Conservation (phyloP, 2,888 invertebrate species). For the Agonopterix subpropinquella region DNA sequence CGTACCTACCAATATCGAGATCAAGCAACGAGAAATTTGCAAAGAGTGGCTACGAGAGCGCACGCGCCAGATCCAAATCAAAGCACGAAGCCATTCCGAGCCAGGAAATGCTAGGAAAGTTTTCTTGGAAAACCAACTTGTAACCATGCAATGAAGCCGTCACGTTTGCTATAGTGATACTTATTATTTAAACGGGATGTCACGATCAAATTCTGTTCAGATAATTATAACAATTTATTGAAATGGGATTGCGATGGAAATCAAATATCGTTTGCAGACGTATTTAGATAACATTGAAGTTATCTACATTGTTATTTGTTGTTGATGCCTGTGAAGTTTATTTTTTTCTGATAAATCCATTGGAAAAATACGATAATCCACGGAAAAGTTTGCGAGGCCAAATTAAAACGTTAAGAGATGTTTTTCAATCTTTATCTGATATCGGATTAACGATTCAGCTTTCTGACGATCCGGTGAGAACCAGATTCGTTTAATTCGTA, state of each 20-base stretch:
- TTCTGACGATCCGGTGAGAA: not conserved
- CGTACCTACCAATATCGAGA: slow-evolving; percentile 38
- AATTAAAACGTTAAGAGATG: not conserved
- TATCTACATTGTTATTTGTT: not conserved
- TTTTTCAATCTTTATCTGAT: not conserved
- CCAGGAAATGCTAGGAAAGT: slow-evolving; percentile 41
- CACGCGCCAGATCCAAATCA: slow-evolving; percentile 53
- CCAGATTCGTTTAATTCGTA: slow-evolving; percentile 1
- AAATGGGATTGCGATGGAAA: not conserved
- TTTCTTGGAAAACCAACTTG: slow-evolving; percentile 39
- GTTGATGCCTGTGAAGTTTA: not conserved
- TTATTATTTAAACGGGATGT: slow-evolving; percentile 12
- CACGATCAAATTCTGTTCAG: slow-evolving; percentile 16
- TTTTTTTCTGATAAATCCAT: slow-evolving; percentile 1
- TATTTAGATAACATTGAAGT: not conserved
- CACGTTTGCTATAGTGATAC: slow-evolving; percentile 25
- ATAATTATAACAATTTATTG: not conserved
- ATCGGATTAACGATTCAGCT: not conserved
- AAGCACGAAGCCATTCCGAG: slow-evolving; percentile 41
- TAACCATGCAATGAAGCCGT: slow-evolving; percentile 40
- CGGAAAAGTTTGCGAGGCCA: slow-evolving; percentile 11
- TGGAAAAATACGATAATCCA: slow-evolving; percentile 13
- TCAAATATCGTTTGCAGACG: not conserved
- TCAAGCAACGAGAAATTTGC: slow-evolving; percentile 45
- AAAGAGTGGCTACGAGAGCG: slow-evolving; percentile 30